Evolutionary conservation across 2,113 vertebrate species (phyloP), one percentile per base, ranked within the genome.

Genomic region (Clinocottus analis): DNA sequence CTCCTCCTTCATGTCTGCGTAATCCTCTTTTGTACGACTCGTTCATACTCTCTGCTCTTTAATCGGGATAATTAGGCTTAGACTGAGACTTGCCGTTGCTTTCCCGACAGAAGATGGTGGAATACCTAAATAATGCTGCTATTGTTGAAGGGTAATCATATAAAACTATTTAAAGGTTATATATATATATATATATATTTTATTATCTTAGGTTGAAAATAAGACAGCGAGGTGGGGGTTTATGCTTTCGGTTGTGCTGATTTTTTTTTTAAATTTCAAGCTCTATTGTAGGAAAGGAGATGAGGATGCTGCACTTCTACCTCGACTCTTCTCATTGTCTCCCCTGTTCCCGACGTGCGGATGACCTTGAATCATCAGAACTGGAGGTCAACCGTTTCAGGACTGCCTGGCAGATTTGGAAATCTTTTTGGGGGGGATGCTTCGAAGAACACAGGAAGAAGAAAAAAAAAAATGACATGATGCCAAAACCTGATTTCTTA

Each of bases 21-120:
- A 89, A 91, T 88, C 83, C 89, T 89, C 86, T 87, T 89, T 87
- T 73, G 67, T 79, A 53, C 70, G 87, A 89, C 69, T 79, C 65
- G 66, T 88, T 91, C 65, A 83, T 74, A 84, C 84, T 75, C 76
- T 63, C 61, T 72, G 64, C 71, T 83, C 86, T 88, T 82, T 86
- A 84, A 89, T 87, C 70, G 31, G 86, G 75, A 87, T 86, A 87
- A 92, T 90, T 79, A 81, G 82, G 77, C 79, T 87, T 62, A 79
- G 60, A 69, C 55, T 62, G 84, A 41, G 39, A 41, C 81, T 68
- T 12, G 69, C 56, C 49, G 1, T 72, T 77, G 56, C 70, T 64
- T 68, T 56, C 12, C 37, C 35, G 19, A 2, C 37, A 27, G 66
- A 81, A 84, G 69, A 77, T 45, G 60, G 66, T 59, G 58, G 82